Evolutionary conservation across 2,888 invertebrate species (phyloP), one percentile per base, ranked within the genome.

Genomic region (Embidobia sp.): DNA sequence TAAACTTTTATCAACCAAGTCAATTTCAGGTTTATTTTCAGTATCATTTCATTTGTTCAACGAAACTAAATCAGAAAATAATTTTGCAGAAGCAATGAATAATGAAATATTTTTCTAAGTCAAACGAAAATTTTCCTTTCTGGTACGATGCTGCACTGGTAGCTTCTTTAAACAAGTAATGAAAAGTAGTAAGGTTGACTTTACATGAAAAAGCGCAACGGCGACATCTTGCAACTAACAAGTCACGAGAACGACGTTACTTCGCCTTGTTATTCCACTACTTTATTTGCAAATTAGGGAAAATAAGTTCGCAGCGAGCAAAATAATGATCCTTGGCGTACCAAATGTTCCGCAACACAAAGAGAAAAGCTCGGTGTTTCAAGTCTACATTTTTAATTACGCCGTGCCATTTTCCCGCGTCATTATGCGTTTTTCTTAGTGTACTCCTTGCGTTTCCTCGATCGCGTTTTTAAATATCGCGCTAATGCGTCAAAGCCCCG

Each of bases 241-340:
- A 67, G 48, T 67, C 55, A 37, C 46, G n/a, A 15, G 44, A 48
- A 55, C 46, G 49, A 59, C 69, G 49, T 49, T 15, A 35, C 49
- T 26, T 31, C 26, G 49, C 49, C 69, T 59, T 69, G 49, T 59
- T 57, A 59, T 49, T 49, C 37, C 42, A 42, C 49, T 48, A 57
- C 57, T 42, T 69, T 67, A 67, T 57, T 67, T 57, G 48, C 55
- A 55, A 67, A 67, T 67, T 57, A 57, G 18, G 44, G 16, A 57
- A 67, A 48, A 48, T 40, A 55, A 67, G 46, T 29, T 48, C 18
- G 16, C 33, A 10, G 10, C 16, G 13, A 11, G 10, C 27, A 8
- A 48, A 67, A 29, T 16, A 48, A 57, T 40, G 37, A 29, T 51
- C 11, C 64, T 11, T 19, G 15, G 15, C 33, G 26, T 35, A 67